A percentile compares a stretch with the other conserved stretches of the same genome.
These are phyloP conservation scores for Picus viridis DNA, from an alignment of 2,797 vertebrate genomes.

Conservation along the genomic window DNA sequence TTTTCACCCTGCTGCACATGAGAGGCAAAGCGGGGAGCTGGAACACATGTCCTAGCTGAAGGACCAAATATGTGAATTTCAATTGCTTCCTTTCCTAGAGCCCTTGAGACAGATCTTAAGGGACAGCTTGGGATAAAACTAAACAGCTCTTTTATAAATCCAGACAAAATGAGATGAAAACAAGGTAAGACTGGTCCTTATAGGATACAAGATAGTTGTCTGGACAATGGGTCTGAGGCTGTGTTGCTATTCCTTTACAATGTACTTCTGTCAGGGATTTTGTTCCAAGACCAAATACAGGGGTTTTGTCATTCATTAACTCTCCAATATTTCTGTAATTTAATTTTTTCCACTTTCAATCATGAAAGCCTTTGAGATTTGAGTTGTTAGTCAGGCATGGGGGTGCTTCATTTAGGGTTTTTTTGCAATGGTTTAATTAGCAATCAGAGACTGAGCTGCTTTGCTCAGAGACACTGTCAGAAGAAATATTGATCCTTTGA, in stretches of 20 bases:
- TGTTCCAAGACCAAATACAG: constrained; percentile 14
- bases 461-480: constrained; percentile 32
- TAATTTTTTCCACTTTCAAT: constrained; percentile 59
- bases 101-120: background rate
- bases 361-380: constrained; percentile 65
- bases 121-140: background rate
- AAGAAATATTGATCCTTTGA: constrained; percentile 45
- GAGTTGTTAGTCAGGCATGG: constrained; percentile 47
- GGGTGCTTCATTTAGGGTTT: constrained; percentile 40
- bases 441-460: constrained; percentile 54
- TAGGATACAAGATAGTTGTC: background rate
- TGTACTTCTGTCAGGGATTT: background rate
- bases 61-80: background rate
- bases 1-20: background rate
- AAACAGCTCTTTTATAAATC: background rate
- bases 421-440: constrained; percentile 66
- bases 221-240: background rate
- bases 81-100: background rate
- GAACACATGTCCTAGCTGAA: background rate
- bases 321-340: constrained; percentile 54
- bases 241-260: background rate
- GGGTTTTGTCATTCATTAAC: constrained; percentile 58
- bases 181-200: background rate
- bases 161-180: background rate
- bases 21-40: background rate